Conservation (phyloP, 1,140 invertebrate species). For the Hycleus phaleratus region DNA sequence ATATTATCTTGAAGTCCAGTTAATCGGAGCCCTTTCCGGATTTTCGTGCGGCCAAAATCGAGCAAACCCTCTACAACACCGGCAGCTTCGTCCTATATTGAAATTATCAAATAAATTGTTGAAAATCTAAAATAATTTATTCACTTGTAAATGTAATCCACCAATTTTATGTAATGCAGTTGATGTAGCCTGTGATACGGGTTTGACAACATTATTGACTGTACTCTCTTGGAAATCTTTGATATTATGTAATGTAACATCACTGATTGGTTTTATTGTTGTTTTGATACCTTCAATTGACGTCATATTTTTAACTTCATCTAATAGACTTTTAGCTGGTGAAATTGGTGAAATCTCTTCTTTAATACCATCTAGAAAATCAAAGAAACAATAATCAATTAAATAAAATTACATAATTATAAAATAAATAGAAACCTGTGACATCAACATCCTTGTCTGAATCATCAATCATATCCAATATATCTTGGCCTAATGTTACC, state of each 20-base stretch:
- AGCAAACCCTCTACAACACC: constrained; percentile 51
- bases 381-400: constrained; percentile 2
- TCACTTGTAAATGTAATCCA: constrained; percentile 47
- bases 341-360: constrained; percentile 22
- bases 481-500: constrained; percentile 50
- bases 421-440: constrained; percentile 3
- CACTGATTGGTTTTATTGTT: constrained; percentile 33
- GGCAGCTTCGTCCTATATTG: constrained; percentile 47
- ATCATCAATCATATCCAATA: constrained; percentile 12
- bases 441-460: constrained; percentile 10
- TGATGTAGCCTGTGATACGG: constrained; percentile 21
- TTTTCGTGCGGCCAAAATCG: constrained; percentile 49
- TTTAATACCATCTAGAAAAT: constrained; percentile 17
- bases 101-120: not conserved
- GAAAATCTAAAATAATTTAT: constrained; percentile 1
- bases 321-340: constrained; percentile 22
- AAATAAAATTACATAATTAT: not conserved
- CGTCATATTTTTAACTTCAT: constrained; percentile 29
- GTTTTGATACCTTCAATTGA: constrained; percentile 29
- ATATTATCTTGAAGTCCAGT: constrained; percentile 49
- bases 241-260: constrained; percentile 38
- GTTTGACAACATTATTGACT: constrained; percentile 41
- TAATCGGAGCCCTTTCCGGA: constrained; percentile 48
- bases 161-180: constrained; percentile 50
- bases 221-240: constrained; percentile 48